Conservation (phyloP, 2,888 invertebrate species). For the Amiota mariae region DNA sequence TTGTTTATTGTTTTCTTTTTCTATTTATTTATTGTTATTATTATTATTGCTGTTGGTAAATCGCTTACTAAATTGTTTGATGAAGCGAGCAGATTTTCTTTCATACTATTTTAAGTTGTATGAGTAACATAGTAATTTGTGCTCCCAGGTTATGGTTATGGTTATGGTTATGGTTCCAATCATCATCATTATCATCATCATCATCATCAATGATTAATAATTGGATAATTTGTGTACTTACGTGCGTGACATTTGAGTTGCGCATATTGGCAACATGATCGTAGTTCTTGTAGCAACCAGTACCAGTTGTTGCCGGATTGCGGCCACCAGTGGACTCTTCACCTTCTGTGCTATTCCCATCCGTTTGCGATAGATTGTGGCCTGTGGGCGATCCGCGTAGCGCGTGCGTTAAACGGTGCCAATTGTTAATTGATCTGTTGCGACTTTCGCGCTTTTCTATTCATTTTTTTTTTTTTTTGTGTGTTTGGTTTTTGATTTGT, state of each 20-base stretch:
- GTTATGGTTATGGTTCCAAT: not conserved
- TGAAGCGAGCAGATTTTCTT: too few species aligned
- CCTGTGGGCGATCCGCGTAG: constrained; percentile 78
- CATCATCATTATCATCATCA: not conserved
- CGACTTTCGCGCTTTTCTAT: constrained; percentile 74
- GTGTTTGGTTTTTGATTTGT: constrained; percentile 62
- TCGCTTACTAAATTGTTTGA: too few species aligned
- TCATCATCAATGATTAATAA: not conserved
- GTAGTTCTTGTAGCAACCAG: constrained; percentile 86
- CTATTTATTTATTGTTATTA: too few species aligned
- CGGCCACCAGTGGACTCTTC: constrained; percentile 75
- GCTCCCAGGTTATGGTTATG: too few species aligned
- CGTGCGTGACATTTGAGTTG: constrained; percentile 71
- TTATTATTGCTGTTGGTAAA: too few species aligned
- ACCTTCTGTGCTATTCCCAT: constrained; percentile 85
- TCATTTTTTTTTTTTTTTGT: constrained; percentile 21
- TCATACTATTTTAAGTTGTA: too few species aligned
- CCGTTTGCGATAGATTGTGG: constrained; percentile 92
- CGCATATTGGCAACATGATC: constrained; percentile 78
- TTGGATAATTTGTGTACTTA: constrained; percentile 51
- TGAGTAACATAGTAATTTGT: too few species aligned
- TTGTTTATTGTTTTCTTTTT: too few species aligned
- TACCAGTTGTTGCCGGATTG: constrained; percentile 82
- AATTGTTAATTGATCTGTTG: constrained; percentile 74
- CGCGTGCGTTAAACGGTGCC: constrained; percentile 75